Evolutionary conservation across 2,888 invertebrate genomes (phyloP).

Genomic region (Zelleria hepariella): DNA sequence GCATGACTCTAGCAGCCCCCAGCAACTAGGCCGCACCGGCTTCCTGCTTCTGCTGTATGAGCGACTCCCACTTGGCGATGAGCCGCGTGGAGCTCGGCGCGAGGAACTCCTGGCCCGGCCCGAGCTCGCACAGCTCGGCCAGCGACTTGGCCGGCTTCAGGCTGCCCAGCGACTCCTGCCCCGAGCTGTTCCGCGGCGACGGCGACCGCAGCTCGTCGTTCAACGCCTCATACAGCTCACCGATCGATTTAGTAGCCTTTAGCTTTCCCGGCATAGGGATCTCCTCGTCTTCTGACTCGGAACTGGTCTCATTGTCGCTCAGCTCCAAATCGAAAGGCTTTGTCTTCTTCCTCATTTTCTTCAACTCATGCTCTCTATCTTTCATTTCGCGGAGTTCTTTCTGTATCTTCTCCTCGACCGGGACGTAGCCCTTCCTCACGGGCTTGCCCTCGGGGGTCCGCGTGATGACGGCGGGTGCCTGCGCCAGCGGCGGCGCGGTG

Average conservation of each 20-base stretch:
- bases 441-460: conserved; percentile 75
- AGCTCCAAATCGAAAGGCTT: conserved; percentile 75
- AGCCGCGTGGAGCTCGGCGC: conserved; percentile 79
- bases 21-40: conserved; percentile 60
- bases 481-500: conserved; percentile 27
- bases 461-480: conserved; percentile 56
- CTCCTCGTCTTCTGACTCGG: conserved; percentile 73
- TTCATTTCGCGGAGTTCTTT: conserved; percentile 89
- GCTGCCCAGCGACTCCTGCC: conserved; percentile 57
- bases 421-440: conserved; percentile 82
- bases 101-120: conserved; percentile 73
- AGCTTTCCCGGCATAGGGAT: conserved; percentile 73
- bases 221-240: conserved; percentile 75
- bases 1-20: background rate
- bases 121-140: conserved; percentile 77
- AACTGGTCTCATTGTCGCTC: conserved; percentile 70
- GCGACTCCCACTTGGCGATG: conserved; percentile 86
- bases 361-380: conserved; percentile 83
- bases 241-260: conserved; percentile 77
- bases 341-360: conserved; percentile 74
- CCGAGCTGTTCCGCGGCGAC: conserved; percentile 56
- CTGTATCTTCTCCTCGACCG: conserved; percentile 91
- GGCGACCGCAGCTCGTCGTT: conserved; percentile 62
- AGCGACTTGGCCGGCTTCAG: conserved; percentile 78
- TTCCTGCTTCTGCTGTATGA: conserved; percentile 77